phyloP scores from a whole-genome alignment of 2,797 vertebrate species.

The Acestrorhynchus altus region DNA sequence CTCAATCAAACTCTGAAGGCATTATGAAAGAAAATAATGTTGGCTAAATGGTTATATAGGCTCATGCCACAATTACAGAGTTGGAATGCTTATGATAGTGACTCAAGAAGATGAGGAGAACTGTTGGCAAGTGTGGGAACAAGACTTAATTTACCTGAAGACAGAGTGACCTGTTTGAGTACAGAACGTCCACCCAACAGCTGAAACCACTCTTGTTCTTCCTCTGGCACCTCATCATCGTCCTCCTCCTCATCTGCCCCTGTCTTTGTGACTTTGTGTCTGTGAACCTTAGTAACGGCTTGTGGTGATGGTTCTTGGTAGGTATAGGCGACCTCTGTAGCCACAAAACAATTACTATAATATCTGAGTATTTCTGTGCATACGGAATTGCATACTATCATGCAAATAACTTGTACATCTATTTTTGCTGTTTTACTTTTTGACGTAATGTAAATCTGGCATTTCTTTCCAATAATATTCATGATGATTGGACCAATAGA shows the following conservation, averaged over 20 bases:
- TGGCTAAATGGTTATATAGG: too few relatives aligned
- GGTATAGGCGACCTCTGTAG: slow-evolving; percentile 2
- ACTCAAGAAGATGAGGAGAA: neutral
- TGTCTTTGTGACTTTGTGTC: neutral
- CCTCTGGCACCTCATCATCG: neutral
- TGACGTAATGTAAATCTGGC: too few relatives aligned
- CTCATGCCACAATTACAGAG: neutral
- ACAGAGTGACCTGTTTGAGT: neutral
- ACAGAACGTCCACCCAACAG: neutral
- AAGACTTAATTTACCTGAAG: slow-evolving; percentile 1
- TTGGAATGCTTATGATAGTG: neutral
- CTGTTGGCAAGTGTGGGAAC: neutral
- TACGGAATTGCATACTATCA: too few relatives aligned
- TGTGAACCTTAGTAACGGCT: neutral
- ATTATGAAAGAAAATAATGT: too few relatives aligned
- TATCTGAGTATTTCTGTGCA: neutral
- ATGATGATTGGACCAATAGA: too few relatives aligned
- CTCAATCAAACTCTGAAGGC: neutral
- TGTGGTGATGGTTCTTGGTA: too few relatives aligned
- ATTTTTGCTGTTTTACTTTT: neutral
- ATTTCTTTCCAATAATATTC: too few relatives aligned
- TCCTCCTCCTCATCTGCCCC: slow-evolving; percentile 1
- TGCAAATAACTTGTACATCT: too few relatives aligned
- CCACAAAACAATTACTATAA: neutral
- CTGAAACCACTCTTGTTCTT: slow-evolving; percentile 14